These are phyloP conservation scores for Notodonta ziczac DNA, from an alignment of 2,888 invertebrate genomes.

Conservation along the genomic window DNA sequence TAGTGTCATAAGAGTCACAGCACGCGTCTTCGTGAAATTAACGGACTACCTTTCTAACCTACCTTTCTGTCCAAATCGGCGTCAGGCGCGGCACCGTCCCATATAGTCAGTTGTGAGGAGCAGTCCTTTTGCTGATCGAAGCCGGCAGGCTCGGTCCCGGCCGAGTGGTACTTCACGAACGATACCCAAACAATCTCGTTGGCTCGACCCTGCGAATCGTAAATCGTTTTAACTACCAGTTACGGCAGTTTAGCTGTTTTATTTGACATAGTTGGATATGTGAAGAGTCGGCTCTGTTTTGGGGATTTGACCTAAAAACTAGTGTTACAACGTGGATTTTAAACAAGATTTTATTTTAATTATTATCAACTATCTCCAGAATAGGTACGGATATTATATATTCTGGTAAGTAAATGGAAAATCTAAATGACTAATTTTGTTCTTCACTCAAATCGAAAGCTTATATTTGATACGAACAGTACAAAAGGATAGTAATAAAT, in stretches of 20 bases:
- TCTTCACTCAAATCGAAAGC: background rate
- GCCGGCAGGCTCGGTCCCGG: constrained; percentile 86
- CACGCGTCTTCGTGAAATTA: too few species aligned
- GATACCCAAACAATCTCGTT: constrained; percentile 93
- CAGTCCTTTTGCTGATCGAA: constrained; percentile 89
- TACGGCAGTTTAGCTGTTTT: constrained; percentile 16
- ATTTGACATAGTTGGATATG: constrained; percentile 16
- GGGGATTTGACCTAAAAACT: constrained; percentile 2
- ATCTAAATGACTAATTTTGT: background rate
- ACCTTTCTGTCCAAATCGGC: constrained; percentile 80
- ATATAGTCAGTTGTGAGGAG: constrained; percentile 89
- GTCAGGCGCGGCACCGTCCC: constrained; percentile 88
- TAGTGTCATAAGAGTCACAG: too few species aligned
- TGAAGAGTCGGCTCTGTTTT: constrained; percentile 14
- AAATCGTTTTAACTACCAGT: constrained; percentile 35
- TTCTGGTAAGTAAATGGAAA: too few species aligned
- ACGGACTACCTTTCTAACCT: constrained; percentile 16
- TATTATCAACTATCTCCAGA: too few species aligned
- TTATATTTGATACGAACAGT: background rate
- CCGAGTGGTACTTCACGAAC: constrained; percentile 92
- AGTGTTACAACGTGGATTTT: background rate
- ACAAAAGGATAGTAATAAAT: constrained; percentile 14
- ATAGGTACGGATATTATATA: too few species aligned
- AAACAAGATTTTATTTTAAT: too few species aligned
- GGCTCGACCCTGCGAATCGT: constrained; percentile 84